Conservation (phyloP, 2,113 vertebrate genomes). For the Rhea pennata region DNA sequence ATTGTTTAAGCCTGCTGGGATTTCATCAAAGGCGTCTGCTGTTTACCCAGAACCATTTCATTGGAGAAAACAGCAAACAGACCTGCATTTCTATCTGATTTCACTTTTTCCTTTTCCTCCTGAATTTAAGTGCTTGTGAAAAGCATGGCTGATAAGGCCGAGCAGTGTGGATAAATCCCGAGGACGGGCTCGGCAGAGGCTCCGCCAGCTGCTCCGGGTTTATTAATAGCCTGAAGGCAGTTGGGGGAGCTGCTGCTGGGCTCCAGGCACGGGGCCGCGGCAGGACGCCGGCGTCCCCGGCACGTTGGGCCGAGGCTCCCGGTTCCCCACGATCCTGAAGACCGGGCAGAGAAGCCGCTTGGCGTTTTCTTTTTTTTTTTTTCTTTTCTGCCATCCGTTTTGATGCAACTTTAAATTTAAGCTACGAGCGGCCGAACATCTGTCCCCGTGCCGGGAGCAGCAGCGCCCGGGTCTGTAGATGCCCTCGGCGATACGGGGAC, state of each 20-base stretch:
- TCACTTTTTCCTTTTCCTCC: conserved; percentile 78
- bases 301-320: neutral
- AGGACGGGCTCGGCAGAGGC: neutral
- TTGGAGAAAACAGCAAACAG: conserved; percentile 85
- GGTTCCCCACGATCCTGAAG: neutral
- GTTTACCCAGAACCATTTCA: conserved; percentile 85
- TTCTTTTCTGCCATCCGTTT: neutral
- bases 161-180: conserved; percentile 44
- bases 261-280: neutral
- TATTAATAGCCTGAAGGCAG: conserved; percentile 30
- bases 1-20: conserved; percentile 87
- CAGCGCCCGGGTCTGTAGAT: neutral
- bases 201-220: conserved; percentile 49
- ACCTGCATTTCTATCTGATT: conserved; percentile 84
- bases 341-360: neutral
- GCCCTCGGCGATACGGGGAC: neutral
- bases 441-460: neutral
- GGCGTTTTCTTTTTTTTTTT: neutral
- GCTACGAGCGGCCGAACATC: neutral
- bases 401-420: neutral
- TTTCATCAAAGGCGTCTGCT: conserved; percentile 85
- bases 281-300: too few species aligned
- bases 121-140: conserved; percentile 82
- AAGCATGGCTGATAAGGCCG: conserved; percentile 78
- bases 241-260: conserved; percentile 2